Conservation (phyloP, 2,888 invertebrate genomes). For the Apamea anceps region DNA sequence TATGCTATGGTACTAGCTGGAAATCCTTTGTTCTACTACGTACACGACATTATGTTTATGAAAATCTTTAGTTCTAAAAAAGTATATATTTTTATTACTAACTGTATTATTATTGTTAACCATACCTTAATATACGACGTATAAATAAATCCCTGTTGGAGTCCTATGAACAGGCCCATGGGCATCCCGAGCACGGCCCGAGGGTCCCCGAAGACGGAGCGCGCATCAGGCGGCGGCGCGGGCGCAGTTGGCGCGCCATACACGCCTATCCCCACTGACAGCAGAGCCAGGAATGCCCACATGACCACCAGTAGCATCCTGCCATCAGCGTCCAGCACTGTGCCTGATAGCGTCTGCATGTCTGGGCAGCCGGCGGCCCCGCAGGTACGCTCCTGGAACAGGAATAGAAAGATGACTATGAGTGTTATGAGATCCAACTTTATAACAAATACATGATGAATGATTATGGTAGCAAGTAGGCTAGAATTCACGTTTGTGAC, state of each 20-base stretch:
- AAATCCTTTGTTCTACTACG: neutral
- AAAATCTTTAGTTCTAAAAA: neutral
- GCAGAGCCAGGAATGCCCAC: conserved; percentile 81
- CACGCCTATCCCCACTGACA: conserved; percentile 79
- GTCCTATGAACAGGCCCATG: conserved; percentile 94
- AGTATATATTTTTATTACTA: neutral
- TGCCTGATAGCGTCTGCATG: conserved; percentile 78
- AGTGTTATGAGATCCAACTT: neutral
- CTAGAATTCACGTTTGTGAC: neutral
- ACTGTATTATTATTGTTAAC: neutral
- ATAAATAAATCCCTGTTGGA: conserved; percentile 96
- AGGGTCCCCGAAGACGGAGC: conserved; percentile 89
- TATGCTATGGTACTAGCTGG: neutral
- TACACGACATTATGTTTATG: conserved; percentile 3
- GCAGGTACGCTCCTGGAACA: conserved; percentile 82
- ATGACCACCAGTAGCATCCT: conserved; percentile 79
- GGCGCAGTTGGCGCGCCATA: conserved; percentile 82
- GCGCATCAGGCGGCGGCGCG: conserved; percentile 81
- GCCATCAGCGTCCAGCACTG: conserved; percentile 81
- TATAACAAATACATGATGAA: neutral
- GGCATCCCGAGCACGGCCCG: conserved; percentile 93
- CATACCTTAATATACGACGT: conserved; percentile 94
- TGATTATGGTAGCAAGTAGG: neutral
- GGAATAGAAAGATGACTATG: neutral
- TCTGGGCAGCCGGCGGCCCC: conserved; percentile 86